phyloP scores from a whole-genome alignment of 2,888 invertebrate genomes.

The Athalia circularis region DNA sequence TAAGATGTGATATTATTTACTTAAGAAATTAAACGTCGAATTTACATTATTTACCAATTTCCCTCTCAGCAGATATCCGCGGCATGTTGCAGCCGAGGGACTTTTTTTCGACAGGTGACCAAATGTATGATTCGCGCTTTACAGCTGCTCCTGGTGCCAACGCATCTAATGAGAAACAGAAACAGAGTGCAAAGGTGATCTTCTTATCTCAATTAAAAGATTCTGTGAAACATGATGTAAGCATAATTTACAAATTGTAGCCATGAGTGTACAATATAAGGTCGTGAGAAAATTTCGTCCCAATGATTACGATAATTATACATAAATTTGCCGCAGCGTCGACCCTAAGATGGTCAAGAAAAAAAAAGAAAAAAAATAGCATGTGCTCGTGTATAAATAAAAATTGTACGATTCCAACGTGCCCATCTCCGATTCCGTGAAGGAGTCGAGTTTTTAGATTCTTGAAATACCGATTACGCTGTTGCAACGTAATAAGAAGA shows the following conservation, averaged over 20 bases:
- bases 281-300: conserved; percentile 36
- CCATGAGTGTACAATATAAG: not conserved
- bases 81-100: not conserved
- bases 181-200: conserved; percentile 43
- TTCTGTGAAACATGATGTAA: conserved; percentile 13
- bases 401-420: no score
- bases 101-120: no score
- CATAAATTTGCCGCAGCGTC: not conserved
- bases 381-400: not conserved
- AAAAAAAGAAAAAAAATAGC: not conserved
- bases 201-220: conserved; percentile 35
- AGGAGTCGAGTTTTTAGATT: not conserved
- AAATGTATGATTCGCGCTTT: no score
- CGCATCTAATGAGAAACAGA: not conserved
- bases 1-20: conserved; percentile 40
- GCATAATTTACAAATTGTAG: not conserved
- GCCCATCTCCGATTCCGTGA: not conserved
- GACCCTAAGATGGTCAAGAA: not conserved
- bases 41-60: conserved; percentile 24
- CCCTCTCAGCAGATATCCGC: not conserved
- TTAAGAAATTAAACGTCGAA: conserved; percentile 22
- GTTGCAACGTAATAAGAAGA: not conserved
- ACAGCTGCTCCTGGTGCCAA: not conserved
- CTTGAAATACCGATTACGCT: not conserved
- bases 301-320: not conserved